phyloP scores from a whole-genome alignment of 2,797 vertebrate species.

The Syngnathus acus region DNA sequence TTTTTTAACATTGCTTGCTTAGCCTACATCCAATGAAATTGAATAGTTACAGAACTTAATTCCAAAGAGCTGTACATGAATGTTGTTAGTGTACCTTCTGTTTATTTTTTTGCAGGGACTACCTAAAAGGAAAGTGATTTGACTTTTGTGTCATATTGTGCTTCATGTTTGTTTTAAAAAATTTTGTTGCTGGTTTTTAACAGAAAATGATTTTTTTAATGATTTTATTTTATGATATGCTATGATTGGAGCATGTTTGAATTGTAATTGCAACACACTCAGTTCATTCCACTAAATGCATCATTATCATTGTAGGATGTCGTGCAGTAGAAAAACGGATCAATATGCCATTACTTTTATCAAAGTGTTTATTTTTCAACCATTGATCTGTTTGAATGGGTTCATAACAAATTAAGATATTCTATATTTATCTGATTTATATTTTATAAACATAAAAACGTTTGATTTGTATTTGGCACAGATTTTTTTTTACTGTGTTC shows the following conservation, averaged over 20 bases:
- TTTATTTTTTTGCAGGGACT: not conserved
- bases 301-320: constrained; percentile 11
- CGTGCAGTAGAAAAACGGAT: constrained; percentile 9
- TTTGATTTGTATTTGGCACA: constrained; percentile 41
- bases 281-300: not conserved
- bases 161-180: constrained; percentile 22
- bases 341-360: constrained; percentile 9
- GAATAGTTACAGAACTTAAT: not conserved
- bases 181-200: constrained; percentile 27
- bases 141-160: constrained; percentile 4
- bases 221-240: not conserved
- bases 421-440: constrained; percentile 49
- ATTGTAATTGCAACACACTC: not conserved
- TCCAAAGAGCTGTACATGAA: not conserved
- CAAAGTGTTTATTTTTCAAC: constrained; percentile 14
- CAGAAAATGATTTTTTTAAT: constrained; percentile 10
- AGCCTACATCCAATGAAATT: not conserved
- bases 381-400: constrained; percentile 24
- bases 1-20: constrained; percentile 8
- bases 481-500: constrained; percentile 36
- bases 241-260: not conserved
- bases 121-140: constrained; percentile 7
- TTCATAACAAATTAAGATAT: constrained; percentile 32
- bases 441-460: constrained; percentile 39
- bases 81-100: no score